Conservation (phyloP, 2,113 vertebrate species). For the Microcebus griseorufus region DNA sequence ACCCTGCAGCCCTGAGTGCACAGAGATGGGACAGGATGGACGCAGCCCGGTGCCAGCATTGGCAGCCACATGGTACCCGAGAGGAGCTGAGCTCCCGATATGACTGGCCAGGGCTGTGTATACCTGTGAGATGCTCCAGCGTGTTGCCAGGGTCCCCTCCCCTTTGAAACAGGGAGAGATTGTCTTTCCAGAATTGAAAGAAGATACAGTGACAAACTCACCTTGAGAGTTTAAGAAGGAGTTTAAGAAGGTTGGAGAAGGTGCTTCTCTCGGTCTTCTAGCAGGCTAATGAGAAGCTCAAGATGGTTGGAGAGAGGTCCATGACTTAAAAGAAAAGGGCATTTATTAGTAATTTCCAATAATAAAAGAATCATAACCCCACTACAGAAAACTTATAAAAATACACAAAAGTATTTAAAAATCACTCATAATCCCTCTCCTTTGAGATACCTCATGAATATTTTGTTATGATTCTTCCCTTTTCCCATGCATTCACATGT, state of each 20-base stretch:
- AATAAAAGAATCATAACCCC: neutral
- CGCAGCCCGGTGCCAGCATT: neutral
- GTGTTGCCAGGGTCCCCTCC: neutral
- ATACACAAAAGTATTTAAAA: neutral
- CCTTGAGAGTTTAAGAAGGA: neutral
- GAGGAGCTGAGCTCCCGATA: neutral
- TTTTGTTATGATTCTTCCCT: fast-evolving
- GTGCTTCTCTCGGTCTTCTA: neutral
- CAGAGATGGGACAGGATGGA: neutral
- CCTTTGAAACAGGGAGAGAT: constrained; percentile 1
- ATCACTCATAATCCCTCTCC: neutral
- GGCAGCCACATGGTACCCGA: constrained; percentile 12
- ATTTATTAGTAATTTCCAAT: neutral
- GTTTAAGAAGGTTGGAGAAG: neutral
- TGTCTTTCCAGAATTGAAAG: constrained; percentile 47
- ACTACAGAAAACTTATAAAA: neutral
- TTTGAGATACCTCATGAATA: neutral
- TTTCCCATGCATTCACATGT: fast-evolving
- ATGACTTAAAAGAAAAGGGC: neutral
- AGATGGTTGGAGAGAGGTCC: neutral
- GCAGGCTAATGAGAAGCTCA: neutral
- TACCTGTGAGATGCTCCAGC: neutral
- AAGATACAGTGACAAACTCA: neutral
- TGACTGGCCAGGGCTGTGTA: neutral
- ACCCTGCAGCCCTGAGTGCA: neutral